Percentiles rank a stretch among this genome's conserved stretches.
Evolutionary conservation across 2,888 invertebrate species (phyloP).

Genomic region (Drosophila diplacantha): DNA sequence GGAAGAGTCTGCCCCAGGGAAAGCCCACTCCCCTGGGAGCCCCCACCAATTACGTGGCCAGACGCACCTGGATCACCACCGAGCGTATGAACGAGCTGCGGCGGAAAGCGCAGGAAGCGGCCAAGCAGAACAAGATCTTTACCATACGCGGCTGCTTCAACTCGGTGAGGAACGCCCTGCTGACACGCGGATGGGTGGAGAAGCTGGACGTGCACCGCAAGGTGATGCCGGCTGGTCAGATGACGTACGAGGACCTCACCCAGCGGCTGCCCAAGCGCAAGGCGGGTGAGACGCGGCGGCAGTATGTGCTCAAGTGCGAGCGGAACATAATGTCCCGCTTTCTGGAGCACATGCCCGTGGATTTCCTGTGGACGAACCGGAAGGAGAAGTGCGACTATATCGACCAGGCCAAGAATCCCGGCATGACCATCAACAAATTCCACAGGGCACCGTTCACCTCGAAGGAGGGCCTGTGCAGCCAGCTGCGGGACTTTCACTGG

Average conservation of each 20-base stretch:
- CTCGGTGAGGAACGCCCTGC: conserved; percentile 83
- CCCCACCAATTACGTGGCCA: conserved; percentile 70
- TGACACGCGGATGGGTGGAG: conserved; percentile 84
- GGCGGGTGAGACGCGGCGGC: conserved; percentile 78
- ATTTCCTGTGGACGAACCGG: conserved; percentile 93
- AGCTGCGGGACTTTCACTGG: conserved; percentile 91
- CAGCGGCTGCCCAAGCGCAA: conserved; percentile 76
- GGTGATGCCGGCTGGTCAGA: conserved; percentile 67
- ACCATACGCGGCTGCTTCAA: conserved; percentile 86
- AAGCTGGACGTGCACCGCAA: conserved; percentile 77
- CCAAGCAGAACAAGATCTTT: conserved; percentile 83
- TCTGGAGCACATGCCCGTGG: conserved; percentile 87
- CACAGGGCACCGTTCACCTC: conserved; percentile 93
- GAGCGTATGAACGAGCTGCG: conserved; percentile 83
- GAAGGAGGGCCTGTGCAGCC: conserved; percentile 90
- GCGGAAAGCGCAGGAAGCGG: conserved; percentile 82
- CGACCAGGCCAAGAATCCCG: conserved; percentile 78
- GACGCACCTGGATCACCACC: conserved; percentile 80
- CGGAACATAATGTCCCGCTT: conserved; percentile 85
- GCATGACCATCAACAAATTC: conserved; percentile 88
- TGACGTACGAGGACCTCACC: conserved; percentile 76
- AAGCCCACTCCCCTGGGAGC: conserved; percentile 46
- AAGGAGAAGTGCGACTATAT: conserved; percentile 82
- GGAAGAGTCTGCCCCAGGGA: background rate
- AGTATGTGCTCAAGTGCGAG: conserved; percentile 83